phyloP scores from a whole-genome alignment of 1,140 invertebrate species.

The Berghia stephanieae region DNA sequence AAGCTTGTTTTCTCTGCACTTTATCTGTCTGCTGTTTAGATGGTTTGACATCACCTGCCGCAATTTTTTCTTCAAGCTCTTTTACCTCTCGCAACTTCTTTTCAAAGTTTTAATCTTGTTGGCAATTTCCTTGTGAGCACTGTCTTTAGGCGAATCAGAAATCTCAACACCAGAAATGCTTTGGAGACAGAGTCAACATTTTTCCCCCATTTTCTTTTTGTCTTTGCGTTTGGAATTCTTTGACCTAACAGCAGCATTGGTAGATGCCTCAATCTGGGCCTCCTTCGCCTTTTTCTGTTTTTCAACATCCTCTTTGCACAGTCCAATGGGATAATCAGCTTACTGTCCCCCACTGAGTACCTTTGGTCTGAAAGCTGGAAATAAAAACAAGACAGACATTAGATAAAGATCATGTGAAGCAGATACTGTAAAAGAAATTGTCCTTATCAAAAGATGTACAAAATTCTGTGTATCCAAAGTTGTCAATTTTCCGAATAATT shows the following conservation, averaged over 20 bases:
- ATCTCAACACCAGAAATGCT: slow-evolving; percentile 15
- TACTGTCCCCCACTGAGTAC: slow-evolving; percentile 82
- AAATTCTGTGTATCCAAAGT: background rate
- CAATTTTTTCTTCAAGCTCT: slow-evolving; percentile 82
- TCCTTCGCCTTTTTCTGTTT: slow-evolving; percentile 40
- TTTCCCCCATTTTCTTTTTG: slow-evolving; percentile 53
- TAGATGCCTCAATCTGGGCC: slow-evolving; percentile 36
- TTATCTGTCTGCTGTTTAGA: slow-evolving; percentile 89
- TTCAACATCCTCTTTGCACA: slow-evolving; percentile 46
- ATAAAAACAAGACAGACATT: background rate
- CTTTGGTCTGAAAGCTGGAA: slow-evolving; percentile 84
- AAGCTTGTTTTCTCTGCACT: slow-evolving; percentile 79
- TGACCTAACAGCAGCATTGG: slow-evolving; percentile 48
- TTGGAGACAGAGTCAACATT: background rate
- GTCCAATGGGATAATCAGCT: slow-evolving; percentile 60
- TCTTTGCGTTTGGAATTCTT: slow-evolving; percentile 66
- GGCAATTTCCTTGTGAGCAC: slow-evolving; percentile 41
- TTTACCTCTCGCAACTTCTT: slow-evolving; percentile 94
- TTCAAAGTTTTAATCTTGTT: slow-evolving; percentile 88
- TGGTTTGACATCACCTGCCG: slow-evolving; percentile 78
- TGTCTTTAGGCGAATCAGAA: background rate
- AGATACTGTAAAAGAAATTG: background rate
- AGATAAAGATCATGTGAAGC: background rate
- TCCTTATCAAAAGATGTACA: background rate
- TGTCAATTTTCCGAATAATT: background rate